Evolutionary conservation across 2,113 vertebrate genomes (phyloP), one percentile per base, ranked within the genome.

Genomic region (Colistium nudipinnis): DNA sequence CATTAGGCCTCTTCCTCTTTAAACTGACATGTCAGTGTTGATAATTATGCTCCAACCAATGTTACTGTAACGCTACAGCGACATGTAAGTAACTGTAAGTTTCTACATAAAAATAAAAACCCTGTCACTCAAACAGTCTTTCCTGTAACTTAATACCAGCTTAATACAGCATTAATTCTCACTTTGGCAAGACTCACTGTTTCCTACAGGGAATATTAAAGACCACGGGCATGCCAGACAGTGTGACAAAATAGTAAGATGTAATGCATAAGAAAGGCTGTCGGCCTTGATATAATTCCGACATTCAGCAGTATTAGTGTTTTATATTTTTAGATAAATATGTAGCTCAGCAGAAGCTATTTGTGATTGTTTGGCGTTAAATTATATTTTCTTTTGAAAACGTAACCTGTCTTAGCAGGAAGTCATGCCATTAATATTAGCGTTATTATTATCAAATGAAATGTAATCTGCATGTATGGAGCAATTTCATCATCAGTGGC

Each of bases 171-270:
- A 38, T 41, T 53, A 48, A 63, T 63, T 61, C 20, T 33, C 48
- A 78, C 35, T 56, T 49, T 68, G 22, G 41, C 33, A 68, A 61
- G 8, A 53, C 57, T 48, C 45, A 63, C 49, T 66, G 43, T 10
- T 77, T 69, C 54, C 54, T 73, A 44, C 31, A 35, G 30, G 53
- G 36, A 41, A 19, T 36, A 73, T 59, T 67, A 60, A 62, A 43
- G 68, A 73, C 63, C 17, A 72, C n/a, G n/a, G n/a, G n/a, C n/a
- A 31, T 27, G 68, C 31, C 30, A 65, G 41, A 62, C 11, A 55
- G 24, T 38, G 38, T 43, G 38, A 47, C 28, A 61, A 51, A 61
- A 16, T 53, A 48, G 16, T n/a, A n/a, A 52, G 22, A 54, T 72
- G 22, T 64, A 44, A 49, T 51, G 24, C 45, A 35, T 24, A 19